phyloP scores from a whole-genome alignment of 2,888 invertebrate species.

The Fabriciana adippe region DNA sequence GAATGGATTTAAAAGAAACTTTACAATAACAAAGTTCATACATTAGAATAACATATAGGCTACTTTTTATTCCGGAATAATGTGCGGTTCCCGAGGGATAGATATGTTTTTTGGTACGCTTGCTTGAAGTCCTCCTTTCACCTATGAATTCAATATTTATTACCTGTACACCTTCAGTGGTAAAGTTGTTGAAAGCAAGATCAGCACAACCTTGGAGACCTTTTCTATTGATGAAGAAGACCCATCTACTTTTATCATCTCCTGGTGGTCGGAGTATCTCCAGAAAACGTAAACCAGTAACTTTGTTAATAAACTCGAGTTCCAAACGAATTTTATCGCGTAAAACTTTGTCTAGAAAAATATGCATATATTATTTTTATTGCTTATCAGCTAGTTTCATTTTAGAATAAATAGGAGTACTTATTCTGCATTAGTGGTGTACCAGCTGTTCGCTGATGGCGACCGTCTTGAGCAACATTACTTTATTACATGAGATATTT shows the following conservation, averaged over 20 bases:
- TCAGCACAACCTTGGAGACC: constrained; percentile 57
- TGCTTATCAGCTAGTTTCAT: no score
- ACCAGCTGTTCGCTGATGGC: no score
- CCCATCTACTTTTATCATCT: constrained; percentile 55
- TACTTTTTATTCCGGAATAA: no score
- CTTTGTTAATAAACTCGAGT: constrained; percentile 50
- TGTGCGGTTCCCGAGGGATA: no score
- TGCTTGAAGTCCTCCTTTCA: no score
- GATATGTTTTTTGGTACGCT: neutral
- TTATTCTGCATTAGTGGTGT: no score
- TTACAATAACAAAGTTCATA: no score
- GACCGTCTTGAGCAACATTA: no score
- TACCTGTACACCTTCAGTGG: constrained; percentile 64
- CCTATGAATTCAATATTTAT: neutral
- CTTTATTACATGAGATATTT: no score
- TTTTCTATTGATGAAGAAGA: constrained; percentile 63
- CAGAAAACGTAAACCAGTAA: constrained; percentile 54
- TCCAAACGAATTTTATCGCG: constrained; percentile 60
- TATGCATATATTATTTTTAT: neutral
- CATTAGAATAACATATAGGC: no score
- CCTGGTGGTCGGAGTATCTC: constrained; percentile 57
- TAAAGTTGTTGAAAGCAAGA: constrained; percentile 53
- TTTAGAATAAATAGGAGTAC: no score
- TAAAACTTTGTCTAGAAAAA: constrained; percentile 58
- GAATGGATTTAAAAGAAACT: no score